Evolutionary conservation across 1,140 invertebrate genomes (phyloP).

Genomic region (Drosophila melanica): DNA sequence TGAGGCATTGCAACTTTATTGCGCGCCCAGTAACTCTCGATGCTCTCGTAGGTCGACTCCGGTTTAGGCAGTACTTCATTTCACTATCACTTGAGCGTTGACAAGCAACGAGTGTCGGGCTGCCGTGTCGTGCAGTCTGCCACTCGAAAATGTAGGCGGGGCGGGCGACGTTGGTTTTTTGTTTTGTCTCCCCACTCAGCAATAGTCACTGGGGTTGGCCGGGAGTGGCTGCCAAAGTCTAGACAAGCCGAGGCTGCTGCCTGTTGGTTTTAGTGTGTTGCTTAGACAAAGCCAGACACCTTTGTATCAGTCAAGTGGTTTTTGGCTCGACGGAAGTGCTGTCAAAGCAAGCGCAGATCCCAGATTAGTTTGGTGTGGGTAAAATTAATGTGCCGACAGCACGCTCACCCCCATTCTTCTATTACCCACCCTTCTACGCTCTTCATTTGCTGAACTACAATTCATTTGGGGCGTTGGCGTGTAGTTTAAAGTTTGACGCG

Average conservation of each 20-base stretch:
- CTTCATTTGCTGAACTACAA: constrained; percentile 44
- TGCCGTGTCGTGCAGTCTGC: constrained; percentile 52
- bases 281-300: constrained; percentile 53
- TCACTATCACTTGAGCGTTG: constrained; percentile 70
- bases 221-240: constrained; percentile 53
- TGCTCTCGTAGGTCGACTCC: not conserved
- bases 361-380: constrained; percentile 56
- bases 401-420: constrained; percentile 15
- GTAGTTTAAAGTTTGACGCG: constrained; percentile 81
- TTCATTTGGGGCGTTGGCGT: constrained; percentile 73
- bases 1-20: constrained; percentile 66
- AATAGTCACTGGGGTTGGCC: constrained; percentile 21
- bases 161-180: constrained; percentile 17
- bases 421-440: not conserved
- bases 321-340: constrained; percentile 57
- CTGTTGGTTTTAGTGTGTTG: constrained; percentile 12
- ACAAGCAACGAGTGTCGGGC: constrained; percentile 61
- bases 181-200: not conserved
- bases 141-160: constrained; percentile 2
- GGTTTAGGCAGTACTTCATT: constrained; percentile 52
- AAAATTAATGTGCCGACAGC: constrained; percentile 73
- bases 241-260: constrained; percentile 32
- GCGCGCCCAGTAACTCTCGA: constrained; percentile 20
- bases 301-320: constrained; percentile 63
- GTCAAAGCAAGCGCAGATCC: constrained; percentile 71